Evolutionary conservation across 1,140 invertebrate species (phyloP).

Genomic region (Aphis craccivora): DNA sequence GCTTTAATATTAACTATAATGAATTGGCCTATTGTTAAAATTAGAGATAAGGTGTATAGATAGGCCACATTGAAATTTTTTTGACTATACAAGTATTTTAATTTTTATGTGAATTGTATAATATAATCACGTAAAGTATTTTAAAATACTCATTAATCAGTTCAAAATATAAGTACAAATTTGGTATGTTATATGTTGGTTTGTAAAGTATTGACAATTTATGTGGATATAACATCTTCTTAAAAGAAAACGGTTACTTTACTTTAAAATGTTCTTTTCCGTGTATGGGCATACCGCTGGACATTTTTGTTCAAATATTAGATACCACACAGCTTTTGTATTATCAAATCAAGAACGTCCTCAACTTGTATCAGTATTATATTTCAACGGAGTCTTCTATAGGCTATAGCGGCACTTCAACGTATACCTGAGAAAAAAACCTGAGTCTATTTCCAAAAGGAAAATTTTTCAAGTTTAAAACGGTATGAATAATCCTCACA

Average conservation of each 20-base stretch:
- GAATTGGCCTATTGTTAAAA: not conserved
- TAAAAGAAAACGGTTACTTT: not conserved
- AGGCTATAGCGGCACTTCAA: not conserved
- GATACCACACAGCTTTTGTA: not conserved
- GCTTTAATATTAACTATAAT: not conserved
- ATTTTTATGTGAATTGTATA: too few species aligned
- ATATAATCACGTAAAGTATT: too few species aligned
- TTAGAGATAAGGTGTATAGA: too few species aligned
- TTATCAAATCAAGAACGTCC: not conserved
- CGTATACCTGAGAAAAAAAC: not conserved
- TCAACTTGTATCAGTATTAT: not conserved
- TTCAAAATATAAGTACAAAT: not conserved
- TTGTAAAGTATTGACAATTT: not conserved
- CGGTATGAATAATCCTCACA: not conserved
- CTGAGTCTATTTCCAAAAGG: not conserved
- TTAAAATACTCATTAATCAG: not conserved
- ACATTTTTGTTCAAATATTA: not conserved
- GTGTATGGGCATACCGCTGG: not conserved
- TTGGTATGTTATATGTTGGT: not conserved
- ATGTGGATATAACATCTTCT: not conserved
- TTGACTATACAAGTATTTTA: not conserved
- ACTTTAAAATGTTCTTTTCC: not conserved
- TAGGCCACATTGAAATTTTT: not conserved
- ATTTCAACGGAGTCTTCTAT: not conserved
- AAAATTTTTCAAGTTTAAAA: not conserved